phyloP scores from a whole-genome alignment of 1,140 invertebrate genomes.

The Scaptomyza graminum region DNA sequence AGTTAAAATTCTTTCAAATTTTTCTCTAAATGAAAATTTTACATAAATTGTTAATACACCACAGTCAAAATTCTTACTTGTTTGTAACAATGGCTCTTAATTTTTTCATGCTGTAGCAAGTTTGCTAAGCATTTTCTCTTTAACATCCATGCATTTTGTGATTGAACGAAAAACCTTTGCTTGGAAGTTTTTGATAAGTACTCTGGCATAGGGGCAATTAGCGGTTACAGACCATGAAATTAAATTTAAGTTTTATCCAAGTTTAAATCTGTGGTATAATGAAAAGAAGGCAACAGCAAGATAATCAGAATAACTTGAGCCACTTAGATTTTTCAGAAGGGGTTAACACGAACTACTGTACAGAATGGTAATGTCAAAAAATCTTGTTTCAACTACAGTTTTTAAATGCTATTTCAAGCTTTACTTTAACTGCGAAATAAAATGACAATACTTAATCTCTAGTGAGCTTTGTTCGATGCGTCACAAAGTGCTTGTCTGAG shows the following conservation, averaged over 20 bases:
- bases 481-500: conserved; percentile 15
- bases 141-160: too few relatives aligned
- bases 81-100: neutral
- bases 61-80: neutral
- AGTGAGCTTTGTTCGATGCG: neutral
- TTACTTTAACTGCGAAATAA: neutral
- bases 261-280: neutral
- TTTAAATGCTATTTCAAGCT: too few relatives aligned
- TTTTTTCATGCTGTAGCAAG: too few relatives aligned
- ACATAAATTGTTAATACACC: neutral
- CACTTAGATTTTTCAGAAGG: neutral
- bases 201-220: neutral
- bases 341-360: neutral
- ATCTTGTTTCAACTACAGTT: neutral
- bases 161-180: too few relatives aligned
- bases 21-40: neutral
- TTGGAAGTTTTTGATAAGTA: neutral
- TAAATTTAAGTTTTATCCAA: neutral
- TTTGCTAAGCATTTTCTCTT: too few relatives aligned
- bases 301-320: neutral
- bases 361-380: neutral
- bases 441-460: neutral
- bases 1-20: too few relatives aligned
- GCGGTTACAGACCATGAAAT: neutral
- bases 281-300: neutral